Evolutionary conservation across 2,113 vertebrate genomes (phyloP).

Genomic region (Tachysurus vachellii): DNA sequence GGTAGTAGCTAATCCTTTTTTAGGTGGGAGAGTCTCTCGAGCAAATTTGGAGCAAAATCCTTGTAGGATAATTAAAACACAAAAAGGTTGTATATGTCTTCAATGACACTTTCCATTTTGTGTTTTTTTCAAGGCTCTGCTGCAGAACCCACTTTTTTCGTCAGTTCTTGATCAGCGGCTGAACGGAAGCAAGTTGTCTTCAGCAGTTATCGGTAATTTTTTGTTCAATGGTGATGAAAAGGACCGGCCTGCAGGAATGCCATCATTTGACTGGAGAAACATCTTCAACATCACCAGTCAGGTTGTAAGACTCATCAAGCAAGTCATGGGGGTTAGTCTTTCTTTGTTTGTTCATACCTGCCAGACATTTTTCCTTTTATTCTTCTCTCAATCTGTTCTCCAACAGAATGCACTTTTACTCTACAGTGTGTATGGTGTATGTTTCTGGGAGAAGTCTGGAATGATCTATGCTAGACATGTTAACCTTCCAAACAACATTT

Average conservation of each 20-base stretch:
- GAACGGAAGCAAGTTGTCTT: conserved; percentile 71
- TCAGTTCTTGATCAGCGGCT: conserved; percentile 71
- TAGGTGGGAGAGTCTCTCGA: neutral
- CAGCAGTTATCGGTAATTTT: conserved; percentile 76
- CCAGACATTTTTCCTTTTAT: neutral
- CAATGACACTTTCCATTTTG: neutral
- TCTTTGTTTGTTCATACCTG: neutral
- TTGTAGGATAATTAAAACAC: neutral
- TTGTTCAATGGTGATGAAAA: conserved; percentile 77
- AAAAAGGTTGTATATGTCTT: neutral
- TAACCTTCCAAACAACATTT: neutral
- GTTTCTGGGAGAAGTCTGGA: neutral
- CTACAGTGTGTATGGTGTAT: neutral
- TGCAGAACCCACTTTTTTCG: conserved; percentile 74
- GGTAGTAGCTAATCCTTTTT: neutral
- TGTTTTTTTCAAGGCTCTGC: conserved; percentile 68
- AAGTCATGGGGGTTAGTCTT: conserved; percentile 83
- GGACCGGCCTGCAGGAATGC: conserved; percentile 62
- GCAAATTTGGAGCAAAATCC: neutral
- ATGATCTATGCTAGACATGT: neutral
- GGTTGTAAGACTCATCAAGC: conserved; percentile 77
- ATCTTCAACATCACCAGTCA: conserved; percentile 80
- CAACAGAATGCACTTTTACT: neutral
- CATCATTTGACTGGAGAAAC: conserved; percentile 75
- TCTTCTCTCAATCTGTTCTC: too few species aligned